Base-by-base conservation (phyloP, 2,888 invertebrate species). In the Plutella xylostella region DNA sequence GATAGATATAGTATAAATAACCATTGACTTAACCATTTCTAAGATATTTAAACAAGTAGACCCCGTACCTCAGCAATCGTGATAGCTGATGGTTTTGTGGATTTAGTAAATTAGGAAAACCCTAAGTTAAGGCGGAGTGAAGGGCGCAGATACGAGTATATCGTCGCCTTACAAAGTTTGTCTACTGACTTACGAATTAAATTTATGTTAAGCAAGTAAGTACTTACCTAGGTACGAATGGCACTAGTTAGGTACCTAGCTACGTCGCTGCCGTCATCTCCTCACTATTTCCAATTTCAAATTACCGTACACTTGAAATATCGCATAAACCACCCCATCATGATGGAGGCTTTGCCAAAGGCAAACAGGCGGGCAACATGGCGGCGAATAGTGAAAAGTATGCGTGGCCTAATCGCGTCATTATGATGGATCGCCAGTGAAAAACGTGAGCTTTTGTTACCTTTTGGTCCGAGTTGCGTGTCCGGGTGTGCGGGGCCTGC, bases 351-450 rank as follows among this genome's bases (percentile, higher is more conserved):
- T 35, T 42, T 46, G 47, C 30, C 38, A 33, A 46, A 43, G 38
- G 45, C 34, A 48, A 48, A 48, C 48, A 48, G 35, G 38, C 31
- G 43, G 22, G 22, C 44, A 48, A 48, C 46, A 46, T 46, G 48
- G 49, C 47, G 31, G 37, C 43, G 37, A 45, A 42, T 40, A 17
- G n/a, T n/a, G 37, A 43, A 51, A 48, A 51, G 45, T 51, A 45
- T 49, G 47, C 42, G 47, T 44, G 42, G 38, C 40, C 51, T 51
- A 51, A 50, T 51, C 50, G 44, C 43, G 47, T 45, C 48, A 50
- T 48, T 45, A 46, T 51, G 50, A 51, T 50, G 50, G 51, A 51
- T 50, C 41, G 44, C 31, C 37, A 20, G 37, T 41, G 43, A 46
- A 49, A 48, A 47, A 45, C 31, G 25, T n/a, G 20, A 25, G 44